phyloP scores from a whole-genome alignment of 92 coral and sea anemone genomes.

The Epizoanthus stellaris region DNA sequence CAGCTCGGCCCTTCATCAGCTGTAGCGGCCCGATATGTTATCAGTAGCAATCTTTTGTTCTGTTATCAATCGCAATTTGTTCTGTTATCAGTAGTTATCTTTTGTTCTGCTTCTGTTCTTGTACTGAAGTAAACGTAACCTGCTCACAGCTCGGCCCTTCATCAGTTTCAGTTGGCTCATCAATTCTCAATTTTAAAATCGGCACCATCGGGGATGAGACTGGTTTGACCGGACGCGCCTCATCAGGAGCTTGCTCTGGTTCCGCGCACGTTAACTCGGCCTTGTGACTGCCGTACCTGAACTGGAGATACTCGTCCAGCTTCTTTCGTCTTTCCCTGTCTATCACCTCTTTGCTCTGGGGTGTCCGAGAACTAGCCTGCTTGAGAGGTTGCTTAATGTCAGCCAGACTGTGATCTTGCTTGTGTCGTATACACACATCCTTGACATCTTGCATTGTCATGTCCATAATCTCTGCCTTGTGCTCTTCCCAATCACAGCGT shows the following conservation, averaged over 20 bases:
- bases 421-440: conserved; percentile 65
- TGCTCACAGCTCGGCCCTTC: background rate
- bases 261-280: conserved; percentile 1
- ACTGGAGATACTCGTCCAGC: conserved; percentile 56
- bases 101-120: background rate
- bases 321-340: conserved; percentile 39
- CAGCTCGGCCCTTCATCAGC: no score
- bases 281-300: conserved; percentile 76
- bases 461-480: conserved; percentile 56
- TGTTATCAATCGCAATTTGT: no score
- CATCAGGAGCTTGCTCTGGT: background rate
- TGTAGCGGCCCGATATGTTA: no score
- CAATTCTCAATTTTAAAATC: conserved; percentile 7
- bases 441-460: conserved; percentile 59
- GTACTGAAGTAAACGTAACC: background rate
- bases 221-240: background rate
- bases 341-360: conserved; percentile 42
- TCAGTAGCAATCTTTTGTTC: no score
- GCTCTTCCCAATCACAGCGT: conserved; percentile 80
- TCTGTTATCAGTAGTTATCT: no score
- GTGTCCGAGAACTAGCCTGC: conserved; percentile 23
- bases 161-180: background rate
- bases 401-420: conserved; percentile 19
- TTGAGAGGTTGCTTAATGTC: conserved; percentile 39
- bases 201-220: conserved; percentile 1